These are phyloP conservation scores for Pelosia muscerda DNA, from an alignment of 2,888 invertebrate genomes.

Conservation along the genomic window DNA sequence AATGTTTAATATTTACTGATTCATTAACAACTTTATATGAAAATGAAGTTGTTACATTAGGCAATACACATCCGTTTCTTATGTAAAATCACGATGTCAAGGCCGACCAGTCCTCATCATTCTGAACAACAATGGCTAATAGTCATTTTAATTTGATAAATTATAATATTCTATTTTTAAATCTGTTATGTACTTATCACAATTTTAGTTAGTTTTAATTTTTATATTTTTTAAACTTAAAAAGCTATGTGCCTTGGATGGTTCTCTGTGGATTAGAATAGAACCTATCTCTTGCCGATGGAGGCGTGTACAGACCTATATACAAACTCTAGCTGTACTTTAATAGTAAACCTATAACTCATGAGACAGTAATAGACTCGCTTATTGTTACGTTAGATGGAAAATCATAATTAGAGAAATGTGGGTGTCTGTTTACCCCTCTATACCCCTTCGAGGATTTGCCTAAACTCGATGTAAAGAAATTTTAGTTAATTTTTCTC, in stretches of 20 bases:
- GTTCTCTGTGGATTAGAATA: not conserved
- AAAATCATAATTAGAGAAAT: too few species aligned
- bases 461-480: too few species aligned
- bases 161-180: constrained; percentile 11
- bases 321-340: too few species aligned
- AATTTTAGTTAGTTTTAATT: not conserved
- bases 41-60: not conserved
- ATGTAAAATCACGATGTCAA: constrained; percentile 12
- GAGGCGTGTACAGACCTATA: too few species aligned
- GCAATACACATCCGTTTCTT: constrained; percentile 5
- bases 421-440: too few species aligned
- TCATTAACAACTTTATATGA: not conserved
- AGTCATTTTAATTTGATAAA: not conserved
- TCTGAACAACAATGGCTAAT: constrained; percentile 9
- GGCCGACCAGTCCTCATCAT: constrained; percentile 9
- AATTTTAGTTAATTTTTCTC: not conserved
- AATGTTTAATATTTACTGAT: not conserved
- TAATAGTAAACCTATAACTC: too few species aligned
- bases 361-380: too few species aligned
- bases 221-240: not conserved
- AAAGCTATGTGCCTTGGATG: too few species aligned
- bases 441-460: too few species aligned
- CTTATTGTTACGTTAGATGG: too few species aligned
- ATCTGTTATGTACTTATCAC: not conserved
- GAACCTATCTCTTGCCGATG: not conserved